Base-by-base conservation (phyloP, 2,113 vertebrate species). In the Eurystomus gularis region DNA sequence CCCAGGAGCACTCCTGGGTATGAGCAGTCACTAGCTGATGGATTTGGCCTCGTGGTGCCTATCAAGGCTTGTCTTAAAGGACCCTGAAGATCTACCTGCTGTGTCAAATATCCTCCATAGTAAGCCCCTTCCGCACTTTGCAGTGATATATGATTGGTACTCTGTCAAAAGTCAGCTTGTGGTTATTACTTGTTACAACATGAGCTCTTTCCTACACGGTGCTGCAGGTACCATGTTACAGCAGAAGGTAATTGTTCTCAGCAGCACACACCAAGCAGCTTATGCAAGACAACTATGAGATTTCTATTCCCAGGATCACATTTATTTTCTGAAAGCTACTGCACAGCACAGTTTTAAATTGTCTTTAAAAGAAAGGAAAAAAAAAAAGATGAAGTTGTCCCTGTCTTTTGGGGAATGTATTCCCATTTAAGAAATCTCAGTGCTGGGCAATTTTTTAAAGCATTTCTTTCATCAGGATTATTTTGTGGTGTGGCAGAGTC, bases 271-370 rank as follows among this genome's bases (percentile, higher is more conserved):
- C 51, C 21, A 51, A 73, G 51, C 6, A 75, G 46, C 9, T 85
- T 84, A 33, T 70, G 52, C 35, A 81, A 83, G 35, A 39, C 39
- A 39, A 15, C 24, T 10, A 8, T 21, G 10, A 51, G 23, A 54
- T 70, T 82, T 70, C 16, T 65, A 1, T 58, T 92, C 29, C n/a
- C 17, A n/a, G 11, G 23, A 15, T 69, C 51, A 55, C 10, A 35
- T 76, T 86, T 55, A 37, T 76, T 86, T 96, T 64, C 48, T 86
- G 76, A 88, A 62, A 72, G 8, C 10, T 66, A 52, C 54, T 69
- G 49, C 25, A 82, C 29, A 86, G 75, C 11, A 25, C 14, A 19
- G 42, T 57, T 76, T 76, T 26, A 76, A 80, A 31, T 31, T 20
- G 18, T n/a, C 46, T 42, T 31, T 2, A 29, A 31, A 76, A 54